Percentiles rank a stretch among this genome's conserved stretches.
Evolutionary conservation across 2,113 vertebrate genomes (phyloP).

Genomic region (Notiomystis cincta): DNA sequence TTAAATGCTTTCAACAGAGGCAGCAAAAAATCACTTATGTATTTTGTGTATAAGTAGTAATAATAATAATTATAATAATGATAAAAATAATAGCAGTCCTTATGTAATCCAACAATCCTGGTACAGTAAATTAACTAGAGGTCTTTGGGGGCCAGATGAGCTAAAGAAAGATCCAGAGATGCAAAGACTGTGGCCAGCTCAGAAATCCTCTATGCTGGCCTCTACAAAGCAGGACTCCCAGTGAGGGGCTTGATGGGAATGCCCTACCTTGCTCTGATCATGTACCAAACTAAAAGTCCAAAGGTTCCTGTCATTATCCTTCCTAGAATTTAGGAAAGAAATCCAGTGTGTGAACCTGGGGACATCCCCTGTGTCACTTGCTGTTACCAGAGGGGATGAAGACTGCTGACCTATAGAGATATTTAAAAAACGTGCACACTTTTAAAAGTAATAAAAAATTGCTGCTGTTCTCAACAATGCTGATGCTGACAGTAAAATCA

Average conservation of each 20-base stretch:
- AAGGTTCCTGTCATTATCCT: neutral
- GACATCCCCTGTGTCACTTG: neutral
- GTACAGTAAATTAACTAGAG: neutral
- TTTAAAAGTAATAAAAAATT: neutral
- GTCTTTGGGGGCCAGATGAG: neutral
- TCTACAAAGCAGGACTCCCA: neutral
- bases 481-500: neutral
- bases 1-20: neutral
- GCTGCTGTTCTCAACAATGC: neutral
- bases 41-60: neutral
- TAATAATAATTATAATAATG: neutral
- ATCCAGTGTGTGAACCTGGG: neutral
- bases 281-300: neutral
- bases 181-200: neutral
- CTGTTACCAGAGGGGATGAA: neutral
- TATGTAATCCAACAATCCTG: neutral
- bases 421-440: neutral
- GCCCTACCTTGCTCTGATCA: neutral
- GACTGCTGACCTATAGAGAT: neutral
- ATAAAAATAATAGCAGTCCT: neutral
- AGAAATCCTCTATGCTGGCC: neutral
- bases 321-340: neutral
- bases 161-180: neutral
- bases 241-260: neutral
- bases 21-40: neutral